Base-by-base conservation (phyloP, 2,888 invertebrate genomes). In the Cheilosia grossa region DNA sequence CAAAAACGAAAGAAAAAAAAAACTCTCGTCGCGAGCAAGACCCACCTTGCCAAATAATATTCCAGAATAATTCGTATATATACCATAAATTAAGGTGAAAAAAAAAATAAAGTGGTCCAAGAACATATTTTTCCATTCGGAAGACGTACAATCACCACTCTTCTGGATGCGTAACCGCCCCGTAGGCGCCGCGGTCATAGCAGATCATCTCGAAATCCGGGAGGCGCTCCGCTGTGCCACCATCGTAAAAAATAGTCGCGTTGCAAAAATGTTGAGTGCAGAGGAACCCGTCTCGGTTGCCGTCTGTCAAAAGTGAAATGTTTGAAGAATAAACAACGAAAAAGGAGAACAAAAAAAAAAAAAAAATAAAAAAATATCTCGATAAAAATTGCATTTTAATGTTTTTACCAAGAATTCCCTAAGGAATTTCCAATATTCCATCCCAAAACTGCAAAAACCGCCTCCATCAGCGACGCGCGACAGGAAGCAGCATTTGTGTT, bases 191-290 rank as follows among this genome's bases (percentile, higher is more conserved):
- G 85, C 85, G 85, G 85, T 85, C 70, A 77, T 72, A 85, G 85
- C 85, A 85, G 70, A 81, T 77, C 75, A 85, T 81, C 75, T 81
- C 75, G 81, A 77, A 51, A 85, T 85, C 81, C 81, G 85, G 85
- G 85, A 85, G 85, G 81, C 81, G 81, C 85, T 85, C 85, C 85
- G 75, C 81, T 81, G 81, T 77, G 85, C 85, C 80, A 80, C 75
- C 75, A 67, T 72, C 70, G 37, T 54, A 21, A 49, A 51, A 51
- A 42, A 21, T 19, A 67, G 51, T 73, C 75, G 75, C 75, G 72
- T 77, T 85, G 83, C 83, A 75, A 80, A 85, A 72, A 85, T 85
- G 80, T 81, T 64, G 47, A 66, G 66, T 72, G 61, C 66, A 70
- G 64, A 74, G 54, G 70, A 70, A 59, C 47, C 75, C 56, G 49